Percentiles rank a stretch among this genome's conserved stretches.
Evolutionary conservation across 53 echinoderm and acorn worm genomes (phyloP).

Genomic region (Holothuria leucospilota): DNA sequence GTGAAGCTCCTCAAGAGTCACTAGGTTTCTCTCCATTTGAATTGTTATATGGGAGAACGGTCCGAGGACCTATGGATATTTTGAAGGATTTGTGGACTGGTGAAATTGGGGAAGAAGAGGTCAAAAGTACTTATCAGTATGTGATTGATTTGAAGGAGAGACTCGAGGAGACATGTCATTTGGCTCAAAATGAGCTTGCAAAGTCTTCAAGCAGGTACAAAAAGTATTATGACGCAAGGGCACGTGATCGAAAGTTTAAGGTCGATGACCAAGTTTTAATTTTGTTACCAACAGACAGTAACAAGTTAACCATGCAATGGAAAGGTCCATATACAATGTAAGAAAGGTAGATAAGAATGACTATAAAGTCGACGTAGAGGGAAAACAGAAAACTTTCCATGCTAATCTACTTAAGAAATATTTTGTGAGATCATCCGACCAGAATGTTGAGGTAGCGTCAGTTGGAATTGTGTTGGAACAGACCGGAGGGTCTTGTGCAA

Average conservation of each 20-base stretch:
- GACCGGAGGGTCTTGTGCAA: background rate
- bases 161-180: no score
- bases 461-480: background rate
- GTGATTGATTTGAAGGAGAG: no score
- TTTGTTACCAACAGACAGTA: no score
- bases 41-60: no score
- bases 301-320: slow-evolving; percentile 63
- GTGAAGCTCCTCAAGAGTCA: no score
- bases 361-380: slow-evolving; percentile 39
- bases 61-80: slow-evolving; percentile 39
- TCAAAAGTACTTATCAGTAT: no score
- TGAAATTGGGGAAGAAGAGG: no score
- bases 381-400: slow-evolving; percentile 44
- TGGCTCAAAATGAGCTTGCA: slow-evolving; percentile 39
- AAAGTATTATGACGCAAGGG: slow-evolving; percentile 42
- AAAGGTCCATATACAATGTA: slow-evolving; percentile 46
- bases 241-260: background rate
- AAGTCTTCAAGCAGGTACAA: slow-evolving; percentile 47
- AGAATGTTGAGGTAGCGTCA: background rate
- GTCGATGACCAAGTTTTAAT: no score
- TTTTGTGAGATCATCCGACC: background rate
- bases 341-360: slow-evolving; percentile 34
- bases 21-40: slow-evolving; percentile 47
- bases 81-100: slow-evolving; percentile 43
- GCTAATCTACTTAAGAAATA: no score